These are phyloP conservation scores for Tanytarsus gracilentus DNA, from an alignment of 2,888 invertebrate genomes.

Conservation along the genomic window DNA sequence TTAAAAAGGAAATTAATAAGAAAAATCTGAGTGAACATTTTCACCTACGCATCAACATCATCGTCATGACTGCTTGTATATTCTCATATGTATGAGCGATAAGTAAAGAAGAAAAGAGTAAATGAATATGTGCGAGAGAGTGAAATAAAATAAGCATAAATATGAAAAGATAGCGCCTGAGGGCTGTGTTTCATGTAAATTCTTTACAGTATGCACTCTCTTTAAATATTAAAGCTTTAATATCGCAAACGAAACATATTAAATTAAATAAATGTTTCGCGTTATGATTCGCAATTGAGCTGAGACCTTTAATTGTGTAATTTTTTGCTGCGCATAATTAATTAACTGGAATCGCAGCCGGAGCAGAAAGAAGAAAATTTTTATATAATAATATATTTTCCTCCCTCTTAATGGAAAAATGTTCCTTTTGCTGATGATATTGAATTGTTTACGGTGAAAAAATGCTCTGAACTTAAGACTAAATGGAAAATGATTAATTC, in stretches of 20 bases:
- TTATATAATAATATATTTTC: too few species aligned
- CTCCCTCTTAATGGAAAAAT: too few species aligned
- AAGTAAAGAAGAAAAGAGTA: background rate
- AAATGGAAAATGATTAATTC: too few species aligned
- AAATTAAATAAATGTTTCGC: constrained; percentile 19
- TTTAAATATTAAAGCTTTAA: background rate
- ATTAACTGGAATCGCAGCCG: background rate
- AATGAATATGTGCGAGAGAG: background rate
- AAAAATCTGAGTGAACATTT: too few species aligned
- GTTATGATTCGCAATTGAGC: constrained; percentile 5
- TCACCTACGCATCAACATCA: too few species aligned
- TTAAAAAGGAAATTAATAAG: too few species aligned
- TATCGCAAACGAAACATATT: constrained; percentile 9
- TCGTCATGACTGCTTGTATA: too few species aligned
- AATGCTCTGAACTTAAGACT: too few species aligned
- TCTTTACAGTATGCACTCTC: background rate
- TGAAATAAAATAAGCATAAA: background rate
- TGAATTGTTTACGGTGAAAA: too few species aligned
- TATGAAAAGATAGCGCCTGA: constrained; percentile 6
- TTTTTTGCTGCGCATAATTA: constrained; percentile 19
- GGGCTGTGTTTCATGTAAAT: background rate
- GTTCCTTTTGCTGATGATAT: too few species aligned
- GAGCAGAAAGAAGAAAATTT: background rate
- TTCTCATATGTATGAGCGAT: too few species aligned
- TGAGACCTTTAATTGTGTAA: constrained; percentile 1